These are phyloP conservation scores for Lasioglossum marginatum DNA, from an alignment of 2,888 invertebrate genomes.

Conservation along the genomic window DNA sequence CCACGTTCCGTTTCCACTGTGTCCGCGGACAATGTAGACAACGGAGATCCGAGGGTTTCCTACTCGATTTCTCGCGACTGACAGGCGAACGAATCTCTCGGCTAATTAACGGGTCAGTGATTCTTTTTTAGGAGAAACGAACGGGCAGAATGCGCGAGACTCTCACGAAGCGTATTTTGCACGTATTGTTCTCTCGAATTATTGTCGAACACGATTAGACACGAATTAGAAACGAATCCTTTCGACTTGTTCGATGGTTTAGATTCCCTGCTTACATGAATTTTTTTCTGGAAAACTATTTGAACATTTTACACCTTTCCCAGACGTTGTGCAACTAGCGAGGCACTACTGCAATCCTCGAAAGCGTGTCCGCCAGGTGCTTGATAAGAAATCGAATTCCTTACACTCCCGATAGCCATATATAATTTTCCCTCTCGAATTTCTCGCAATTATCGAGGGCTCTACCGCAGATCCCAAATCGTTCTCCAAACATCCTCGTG, in stretches of 20 bases:
- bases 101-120: conserved; percentile 7
- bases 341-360: neutral
- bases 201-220: too few species aligned
- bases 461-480: neutral
- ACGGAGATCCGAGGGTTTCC: neutral
- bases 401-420: neutral
- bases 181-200: neutral
- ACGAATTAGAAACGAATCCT: too few species aligned
- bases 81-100: neutral
- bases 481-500: neutral
- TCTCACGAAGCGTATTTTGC: neutral
- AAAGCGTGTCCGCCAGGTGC: too few species aligned
- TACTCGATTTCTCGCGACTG: neutral
- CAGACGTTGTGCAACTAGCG: neutral
- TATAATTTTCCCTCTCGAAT: neutral
- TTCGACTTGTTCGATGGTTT: too few species aligned
- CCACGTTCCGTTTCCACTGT: neutral
- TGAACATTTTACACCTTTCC: neutral
- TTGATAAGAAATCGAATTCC: neutral
- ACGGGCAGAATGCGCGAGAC: neutral
- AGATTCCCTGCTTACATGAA: neutral
- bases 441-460: neutral
- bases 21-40: neutral
- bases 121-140: neutral
- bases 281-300: neutral